A percentile compares a stretch with the other conserved stretches of the same genome.
These are phyloP conservation scores for Phrynosoma platyrhinos DNA, from an alignment of 2,113 vertebrate species.

Conservation along the genomic window DNA sequence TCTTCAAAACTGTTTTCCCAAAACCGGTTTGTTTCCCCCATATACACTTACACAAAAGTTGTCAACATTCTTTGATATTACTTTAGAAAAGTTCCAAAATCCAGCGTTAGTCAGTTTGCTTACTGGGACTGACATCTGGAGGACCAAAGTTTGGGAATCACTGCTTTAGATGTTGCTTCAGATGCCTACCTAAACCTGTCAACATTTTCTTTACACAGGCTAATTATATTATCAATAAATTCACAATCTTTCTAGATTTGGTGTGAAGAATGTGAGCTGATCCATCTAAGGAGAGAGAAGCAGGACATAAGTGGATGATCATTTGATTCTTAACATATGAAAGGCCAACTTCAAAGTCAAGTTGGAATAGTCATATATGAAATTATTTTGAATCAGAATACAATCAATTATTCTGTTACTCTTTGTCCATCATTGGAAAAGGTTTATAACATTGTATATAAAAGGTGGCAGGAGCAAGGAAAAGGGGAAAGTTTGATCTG, in stretches of 20 bases:
- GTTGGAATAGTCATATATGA: background rate
- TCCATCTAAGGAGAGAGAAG: constrained; percentile 1
- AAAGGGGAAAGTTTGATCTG: too few relatives aligned
- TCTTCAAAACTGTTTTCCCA: too few relatives aligned
- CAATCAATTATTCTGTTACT: background rate
- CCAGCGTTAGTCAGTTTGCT: background rate
- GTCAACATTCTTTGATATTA: background rate
- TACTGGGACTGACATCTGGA: too few relatives aligned
- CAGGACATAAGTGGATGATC: background rate
- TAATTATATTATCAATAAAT: background rate
- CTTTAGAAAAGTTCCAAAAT: background rate
- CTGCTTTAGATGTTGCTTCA: too few relatives aligned
- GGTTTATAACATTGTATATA: too few relatives aligned
- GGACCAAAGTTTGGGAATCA: too few relatives aligned
- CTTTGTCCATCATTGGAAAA: background rate
- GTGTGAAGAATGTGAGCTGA: background rate
- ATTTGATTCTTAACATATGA: background rate
- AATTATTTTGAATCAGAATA: constrained; percentile 19
- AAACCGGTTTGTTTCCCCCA: background rate
- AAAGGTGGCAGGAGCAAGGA: too few relatives aligned
- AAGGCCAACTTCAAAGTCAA: background rate
- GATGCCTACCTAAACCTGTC: too few relatives aligned
- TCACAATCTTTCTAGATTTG: background rate
- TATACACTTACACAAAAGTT: background rate
- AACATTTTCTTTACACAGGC: background rate